phyloP scores from a whole-genome alignment of 2,888 invertebrate genomes.

The Malachius bipustulatus region DNA sequence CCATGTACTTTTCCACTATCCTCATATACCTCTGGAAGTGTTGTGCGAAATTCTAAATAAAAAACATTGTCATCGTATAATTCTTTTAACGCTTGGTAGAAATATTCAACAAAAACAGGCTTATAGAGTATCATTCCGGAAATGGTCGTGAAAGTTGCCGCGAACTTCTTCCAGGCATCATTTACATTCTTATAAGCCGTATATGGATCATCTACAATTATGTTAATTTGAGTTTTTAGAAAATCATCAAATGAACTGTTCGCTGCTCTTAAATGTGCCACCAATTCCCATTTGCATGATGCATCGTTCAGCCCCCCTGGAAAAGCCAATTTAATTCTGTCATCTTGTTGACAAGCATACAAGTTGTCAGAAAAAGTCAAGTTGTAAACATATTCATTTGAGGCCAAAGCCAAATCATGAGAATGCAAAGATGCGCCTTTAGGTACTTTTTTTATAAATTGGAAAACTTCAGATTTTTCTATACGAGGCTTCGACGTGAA shows the following conservation, averaged over 20 bases:
- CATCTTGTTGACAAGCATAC: constrained; percentile 31
- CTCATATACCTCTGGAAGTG: constrained; percentile 42
- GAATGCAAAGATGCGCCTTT: constrained; percentile 59
- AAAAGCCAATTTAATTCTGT: constrained; percentile 26
- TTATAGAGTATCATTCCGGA: constrained; percentile 40
- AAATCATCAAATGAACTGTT: constrained; percentile 38
- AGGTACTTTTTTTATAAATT: constrained; percentile 54
- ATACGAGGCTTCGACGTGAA: constrained; percentile 49
- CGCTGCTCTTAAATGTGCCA: constrained; percentile 9
- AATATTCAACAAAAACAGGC: constrained; percentile 45
- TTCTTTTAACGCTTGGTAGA: constrained; percentile 44
- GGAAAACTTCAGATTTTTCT: constrained; percentile 49
- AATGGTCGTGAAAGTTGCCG: constrained; percentile 36
- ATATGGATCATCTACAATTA: constrained; percentile 24
- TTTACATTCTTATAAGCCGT: constrained; percentile 31
- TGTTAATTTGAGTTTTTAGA: constrained; percentile 34
- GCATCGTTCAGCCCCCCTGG: constrained; percentile 15
- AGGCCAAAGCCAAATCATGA: constrained; percentile 53
- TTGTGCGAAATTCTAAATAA: constrained; percentile 47
- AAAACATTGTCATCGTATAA: constrained; percentile 50
- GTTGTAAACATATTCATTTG: constrained; percentile 47
- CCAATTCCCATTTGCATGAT: constrained; percentile 15
- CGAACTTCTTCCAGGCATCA: constrained; percentile 41
- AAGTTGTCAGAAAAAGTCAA: constrained; percentile 50
- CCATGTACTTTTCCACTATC: constrained; percentile 41